Evolutionary conservation across 2,113 vertebrate genomes (phyloP).

Genomic region (Salvelinus fontinalis): DNA sequence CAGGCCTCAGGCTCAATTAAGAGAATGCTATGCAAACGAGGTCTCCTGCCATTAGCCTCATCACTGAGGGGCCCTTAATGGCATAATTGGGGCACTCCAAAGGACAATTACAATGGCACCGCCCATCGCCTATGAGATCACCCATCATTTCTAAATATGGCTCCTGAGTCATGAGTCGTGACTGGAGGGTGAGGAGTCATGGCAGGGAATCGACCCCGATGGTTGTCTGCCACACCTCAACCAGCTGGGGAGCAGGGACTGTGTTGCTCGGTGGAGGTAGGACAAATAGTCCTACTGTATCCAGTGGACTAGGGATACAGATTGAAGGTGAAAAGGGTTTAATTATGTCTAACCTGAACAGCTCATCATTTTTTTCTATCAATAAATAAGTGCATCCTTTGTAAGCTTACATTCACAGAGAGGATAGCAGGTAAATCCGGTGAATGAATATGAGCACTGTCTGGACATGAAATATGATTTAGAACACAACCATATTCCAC

Average conservation of each 20-base stretch:
- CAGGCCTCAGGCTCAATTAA: slow-evolving; percentile 87
- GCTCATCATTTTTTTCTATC: no score
- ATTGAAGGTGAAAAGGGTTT: no score
- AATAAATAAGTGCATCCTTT: no score
- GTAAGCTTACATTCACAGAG: no score
- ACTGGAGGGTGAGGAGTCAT: not conserved
- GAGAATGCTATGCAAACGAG: slow-evolving; percentile 98
- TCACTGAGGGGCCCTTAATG: slow-evolving; percentile 83
- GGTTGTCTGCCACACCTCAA: no score
- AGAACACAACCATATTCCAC: no score
- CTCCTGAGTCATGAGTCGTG: not conserved
- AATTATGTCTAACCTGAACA: no score
- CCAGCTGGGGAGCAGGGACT: not conserved
- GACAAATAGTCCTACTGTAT: not conserved
- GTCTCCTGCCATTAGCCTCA: slow-evolving; percentile 87
- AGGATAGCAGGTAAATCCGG: no score
- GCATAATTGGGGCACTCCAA: slow-evolving; percentile 92
- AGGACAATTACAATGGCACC: slow-evolving; percentile 83
- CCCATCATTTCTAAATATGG: slow-evolving; percentile 70
- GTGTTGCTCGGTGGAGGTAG: not conserved
- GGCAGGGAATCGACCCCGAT: not conserved
- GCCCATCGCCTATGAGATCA: slow-evolving; percentile 80
- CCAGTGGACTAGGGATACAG: no score
- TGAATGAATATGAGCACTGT: no score
- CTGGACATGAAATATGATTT: no score